Percentiles rank a stretch among this genome's conserved stretches.
Conservation (phyloP, 1,140 invertebrate species). For the Proctacanthus coquilletti region DNA sequence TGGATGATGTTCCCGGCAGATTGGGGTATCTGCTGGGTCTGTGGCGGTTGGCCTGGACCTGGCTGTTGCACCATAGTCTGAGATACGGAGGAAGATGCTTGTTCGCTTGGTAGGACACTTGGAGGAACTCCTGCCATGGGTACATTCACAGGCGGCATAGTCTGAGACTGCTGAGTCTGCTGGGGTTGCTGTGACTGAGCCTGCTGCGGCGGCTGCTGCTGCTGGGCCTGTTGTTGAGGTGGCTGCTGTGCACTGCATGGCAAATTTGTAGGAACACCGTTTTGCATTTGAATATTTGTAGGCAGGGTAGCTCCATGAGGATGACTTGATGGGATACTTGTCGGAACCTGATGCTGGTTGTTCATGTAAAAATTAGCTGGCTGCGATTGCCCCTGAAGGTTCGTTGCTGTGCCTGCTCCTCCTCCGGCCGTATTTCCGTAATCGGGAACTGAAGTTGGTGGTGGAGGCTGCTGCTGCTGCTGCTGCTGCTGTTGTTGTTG, state of each 20-base stretch:
- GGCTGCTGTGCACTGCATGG: neutral
- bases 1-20: too few relatives aligned
- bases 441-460: too few relatives aligned
- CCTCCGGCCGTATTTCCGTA: constrained; percentile 1
- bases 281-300: neutral
- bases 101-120: too few relatives aligned
- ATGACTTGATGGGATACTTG: too few relatives aligned
- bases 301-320: neutral
- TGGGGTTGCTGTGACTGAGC: constrained; percentile 2
- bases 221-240: neutral
- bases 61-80: too few relatives aligned
- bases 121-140: too few relatives aligned
- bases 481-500: constrained; percentile 2
- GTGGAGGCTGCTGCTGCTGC: constrained; percentile 2
- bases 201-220: neutral
- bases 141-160: too few relatives aligned
- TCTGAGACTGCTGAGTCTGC: constrained; percentile 7
- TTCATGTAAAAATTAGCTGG: neutral
- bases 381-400: neutral
- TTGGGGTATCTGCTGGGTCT: neutral
- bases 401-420: constrained; percentile 26
- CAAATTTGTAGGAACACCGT: neutral
- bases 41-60: neutral
- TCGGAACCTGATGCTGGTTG: neutral
- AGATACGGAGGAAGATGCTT: too few relatives aligned